Conservation (phyloP, 1,140 invertebrate species). For the Uloborus diversus region DNA sequence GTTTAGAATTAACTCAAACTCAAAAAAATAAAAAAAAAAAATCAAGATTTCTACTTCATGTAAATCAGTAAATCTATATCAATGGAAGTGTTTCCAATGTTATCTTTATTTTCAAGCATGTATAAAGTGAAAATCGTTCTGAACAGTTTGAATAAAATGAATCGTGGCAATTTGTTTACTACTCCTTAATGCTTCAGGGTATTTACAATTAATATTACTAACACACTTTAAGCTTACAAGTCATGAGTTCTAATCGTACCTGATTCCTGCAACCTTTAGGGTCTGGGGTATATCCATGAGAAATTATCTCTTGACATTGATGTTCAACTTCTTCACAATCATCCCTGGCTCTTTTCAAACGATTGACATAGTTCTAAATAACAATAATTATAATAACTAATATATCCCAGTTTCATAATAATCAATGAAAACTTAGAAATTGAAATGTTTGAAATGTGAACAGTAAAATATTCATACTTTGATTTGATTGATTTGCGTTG, state of each 20-base stretch:
- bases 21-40: too few relatives aligned
- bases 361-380: constrained; percentile 62
- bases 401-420: neutral
- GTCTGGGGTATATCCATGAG: constrained; percentile 59
- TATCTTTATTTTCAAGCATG: too few relatives aligned
- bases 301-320: constrained; percentile 56
- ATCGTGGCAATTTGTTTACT: too few relatives aligned
- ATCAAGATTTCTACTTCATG: too few relatives aligned
- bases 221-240: too few relatives aligned
- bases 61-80: neutral
- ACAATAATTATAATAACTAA: neutral
- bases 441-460: neutral
- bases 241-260: constrained; percentile 58
- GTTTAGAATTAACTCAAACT: too few relatives aligned
- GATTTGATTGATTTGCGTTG: constrained; percentile 83
- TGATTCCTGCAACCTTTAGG: constrained; percentile 61
- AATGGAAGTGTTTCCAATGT: neutral
- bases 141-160: too few relatives aligned
- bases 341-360: constrained; percentile 36
- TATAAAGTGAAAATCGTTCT: too few relatives aligned
- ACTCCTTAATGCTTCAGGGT: too few relatives aligned
- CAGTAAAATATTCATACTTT: too few relatives aligned
- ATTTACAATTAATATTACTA: too few relatives aligned
- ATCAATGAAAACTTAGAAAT: neutral
- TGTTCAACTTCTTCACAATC: constrained; percentile 58